Base-by-base conservation (phyloP, 2,888 invertebrate genomes). In the Leptura quadrifasciata region DNA sequence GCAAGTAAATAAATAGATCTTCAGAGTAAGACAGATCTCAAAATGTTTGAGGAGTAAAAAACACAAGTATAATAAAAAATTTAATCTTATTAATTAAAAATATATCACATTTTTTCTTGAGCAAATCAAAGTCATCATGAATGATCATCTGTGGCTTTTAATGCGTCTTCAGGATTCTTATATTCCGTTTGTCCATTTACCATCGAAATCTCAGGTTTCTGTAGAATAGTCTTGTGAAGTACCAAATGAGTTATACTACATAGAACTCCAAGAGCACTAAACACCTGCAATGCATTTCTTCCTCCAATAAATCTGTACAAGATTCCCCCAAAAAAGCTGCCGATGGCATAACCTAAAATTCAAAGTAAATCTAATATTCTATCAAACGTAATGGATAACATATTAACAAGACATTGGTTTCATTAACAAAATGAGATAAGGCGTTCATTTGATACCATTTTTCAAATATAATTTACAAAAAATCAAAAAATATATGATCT, bases 321-420 rank as follows among this genome's bases (percentile, higher is more conserved):
- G 76, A 93, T 88, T 0, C 96, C 96, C 1, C 95, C 95, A 3
- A 94, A 85, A 0, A 96, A 87, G 47, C 95, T 95, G 0, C 96
- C 96, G 64, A 96, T 87, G 0, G 95, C 93, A 85, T 94, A 95
- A 15, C 95, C 95, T 94, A 85, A 69, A 87, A 84, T 78, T 75
- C 72, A 67, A 52, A 69, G 15, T 27, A 52, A 15, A 31, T 31
- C 5, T 0, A 31, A 31, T 31, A 31, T 31, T 31, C 3, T 31
- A 31, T 8, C 5, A 31, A 31, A 31, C 27, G 8, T 31, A 31
- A 31, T 31, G 6, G 0, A 31, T 5, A 8, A 0, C 27, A 8
- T 31, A 8, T 31, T 31, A 8, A 31, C 2, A 31, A 31, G 27
- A 31, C 5, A 8, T 5, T 31, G 27, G 27, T 5, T 24, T 24